These are phyloP conservation scores for Paramuricea clavata DNA, from an alignment of 92 coral and sea anemone genomes.

Conservation along the genomic window DNA sequence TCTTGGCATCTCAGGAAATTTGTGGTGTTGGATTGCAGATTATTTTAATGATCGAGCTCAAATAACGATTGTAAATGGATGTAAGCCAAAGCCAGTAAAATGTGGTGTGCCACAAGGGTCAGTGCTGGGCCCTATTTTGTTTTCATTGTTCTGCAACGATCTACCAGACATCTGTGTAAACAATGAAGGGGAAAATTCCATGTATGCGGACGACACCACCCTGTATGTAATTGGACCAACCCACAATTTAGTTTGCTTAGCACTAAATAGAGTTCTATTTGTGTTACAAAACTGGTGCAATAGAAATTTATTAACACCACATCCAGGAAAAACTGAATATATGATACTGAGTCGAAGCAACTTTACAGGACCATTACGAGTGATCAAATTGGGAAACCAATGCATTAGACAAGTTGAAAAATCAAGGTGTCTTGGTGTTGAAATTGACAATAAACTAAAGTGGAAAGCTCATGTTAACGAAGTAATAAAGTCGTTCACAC, in stretches of 20 bases:
- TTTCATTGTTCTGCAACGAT: no score
- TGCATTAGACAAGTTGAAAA: not conserved
- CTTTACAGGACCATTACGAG: not conserved
- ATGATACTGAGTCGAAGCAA: not conserved
- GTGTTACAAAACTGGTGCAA: not conserved
- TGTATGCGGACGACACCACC: not conserved
- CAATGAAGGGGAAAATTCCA: not conserved
- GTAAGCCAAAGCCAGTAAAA: not conserved
- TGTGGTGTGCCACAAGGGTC: not conserved
- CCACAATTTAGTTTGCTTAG: not conserved
- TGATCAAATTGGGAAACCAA: no score
- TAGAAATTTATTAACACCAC: not conserved
- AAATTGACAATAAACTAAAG: not conserved
- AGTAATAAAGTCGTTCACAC: not conserved
- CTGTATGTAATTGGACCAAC: not conserved
- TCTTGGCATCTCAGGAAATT: no score
- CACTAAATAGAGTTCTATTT: not conserved
- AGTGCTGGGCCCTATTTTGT: no score
- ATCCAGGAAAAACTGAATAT: not conserved
- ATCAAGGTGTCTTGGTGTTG: not conserved
- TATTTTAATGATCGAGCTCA: no score
- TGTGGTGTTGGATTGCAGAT: not conserved
- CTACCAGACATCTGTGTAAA: not conserved
- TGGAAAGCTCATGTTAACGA: not conserved
- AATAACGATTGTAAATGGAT: not conserved